Base-by-base conservation (phyloP, 2,797 vertebrate species). In the Valencia hispanica region DNA sequence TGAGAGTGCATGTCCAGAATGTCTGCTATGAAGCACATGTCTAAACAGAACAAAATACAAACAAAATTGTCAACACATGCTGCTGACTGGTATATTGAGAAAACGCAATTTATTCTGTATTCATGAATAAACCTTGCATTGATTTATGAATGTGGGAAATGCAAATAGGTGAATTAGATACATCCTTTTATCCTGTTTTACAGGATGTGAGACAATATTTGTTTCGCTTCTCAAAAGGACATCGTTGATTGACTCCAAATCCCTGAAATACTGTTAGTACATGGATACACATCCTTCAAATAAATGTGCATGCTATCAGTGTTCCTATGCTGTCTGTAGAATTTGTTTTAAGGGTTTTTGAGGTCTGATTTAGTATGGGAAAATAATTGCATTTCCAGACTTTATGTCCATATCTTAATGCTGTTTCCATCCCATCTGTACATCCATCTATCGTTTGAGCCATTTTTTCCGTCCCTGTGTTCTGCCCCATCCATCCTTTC, bases 11-110 rank as follows among this genome's bases (percentile, higher is more conserved):
- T n/a, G 36, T 55, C 34, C 34, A 25, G n/a, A 72, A 72, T 55
- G 50, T 72, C 70, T 57, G 14, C 70, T 55, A 53, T 72, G 70
- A 41, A 72, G 51, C 36, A 12, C 34, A 41, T 41, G 70, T 70
- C 45, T 41, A 55, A 57, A 72, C 70, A 27, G 70, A 70, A 43
- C 25, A 72, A 72, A 55, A 18, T 55, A 50, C 51, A 72, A 39
- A 72, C 9, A 53, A 39, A 53, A 11, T 41, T 39, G 30, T 48
- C 50, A 55, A 15, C 34, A 41, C 4, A 27, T 55, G 8, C 70
- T 72, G 50, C 51, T 72, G 14, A 72, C 65, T 3, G 6, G 14
- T 68, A 9, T 68, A 43, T n/a, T 4, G n/a, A 27, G 41, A 8
- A 55, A 72, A 25, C 41, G 15, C 36, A 34, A 14, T 5, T 14